Evolutionary conservation across 2,797 vertebrate genomes (phyloP).

Genomic region (Notoglanidium macrostoma): DNA sequence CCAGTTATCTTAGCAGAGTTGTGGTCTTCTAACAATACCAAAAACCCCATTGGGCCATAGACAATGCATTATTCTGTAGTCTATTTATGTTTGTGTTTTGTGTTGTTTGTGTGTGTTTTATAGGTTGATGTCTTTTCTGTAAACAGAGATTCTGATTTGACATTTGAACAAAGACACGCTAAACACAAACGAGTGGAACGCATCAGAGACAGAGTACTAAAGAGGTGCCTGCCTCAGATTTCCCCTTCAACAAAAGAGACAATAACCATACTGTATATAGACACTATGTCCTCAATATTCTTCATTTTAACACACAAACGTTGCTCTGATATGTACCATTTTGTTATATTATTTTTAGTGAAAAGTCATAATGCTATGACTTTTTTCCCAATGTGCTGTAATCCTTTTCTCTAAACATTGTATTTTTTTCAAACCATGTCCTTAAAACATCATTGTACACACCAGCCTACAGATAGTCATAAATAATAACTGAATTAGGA

Average conservation of each 20-base stretch:
- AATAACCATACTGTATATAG: too few relatives aligned
- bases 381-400: background rate
- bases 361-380: background rate
- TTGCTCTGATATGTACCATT: background rate
- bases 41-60: background rate
- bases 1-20: background rate
- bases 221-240: constrained; percentile 54
- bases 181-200: constrained; percentile 74
- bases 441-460: background rate
- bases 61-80: background rate
- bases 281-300: background rate
- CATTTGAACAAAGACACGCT: constrained; percentile 70
- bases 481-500: background rate
- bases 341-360: too few relatives aligned
- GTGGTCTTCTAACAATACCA: background rate
- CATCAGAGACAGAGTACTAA: constrained; percentile 73
- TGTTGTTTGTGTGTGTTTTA: constrained; percentile 3
- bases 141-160: constrained; percentile 55
- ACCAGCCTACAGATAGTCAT: background rate
- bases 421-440: background rate
- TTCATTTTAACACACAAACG: background rate
- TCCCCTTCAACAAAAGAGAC: background rate
- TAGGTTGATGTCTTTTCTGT: constrained; percentile 38
- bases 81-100: constrained; percentile 8
- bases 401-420: background rate